Evolutionary conservation across 30 jellyfish, hydroid and myxozoan species (phyloP), one percentile per base, ranked within the genome.

Genomic region (Chrysaora quinquecirrha): DNA sequence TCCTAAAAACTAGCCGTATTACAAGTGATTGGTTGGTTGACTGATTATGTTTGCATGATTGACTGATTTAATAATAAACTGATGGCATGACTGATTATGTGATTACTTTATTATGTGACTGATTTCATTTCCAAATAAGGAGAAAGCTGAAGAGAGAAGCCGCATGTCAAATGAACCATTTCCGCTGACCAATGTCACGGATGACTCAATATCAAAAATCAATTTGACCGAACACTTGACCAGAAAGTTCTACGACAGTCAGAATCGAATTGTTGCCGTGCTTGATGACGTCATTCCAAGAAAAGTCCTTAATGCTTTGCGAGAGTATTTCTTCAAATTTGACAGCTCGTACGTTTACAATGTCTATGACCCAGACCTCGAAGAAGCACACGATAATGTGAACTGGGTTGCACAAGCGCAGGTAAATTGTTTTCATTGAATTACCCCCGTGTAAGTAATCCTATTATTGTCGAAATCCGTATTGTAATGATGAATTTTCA

Each of bases 211-310:
- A 3, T 48, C 49, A 34, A 50, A 54, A 30, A 77, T 87, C 22
- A 61, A 87, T 48, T 71, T 78, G 19, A 18, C 87, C 16, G 58
- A 87, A 11, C 90, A 87, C 46, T 27, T 87, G 32, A 35, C 76
- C 2, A 62, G 64, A n/a, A 60, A 67, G 62, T 76, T 65, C 28
- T 34, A 48, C 54, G 96, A 87, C 80, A 87, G 83, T 20, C 32
- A 76, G 9, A 74, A 74, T 64, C 63, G 83, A 38, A 73, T 52
- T 30, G 76, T 87, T 14, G 87, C 91, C 9, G 87, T 87, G 18
- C 77, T 87, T 48, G 96, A 87, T 68, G 82, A 79, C 56, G 87
- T 87, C 31, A 78, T 87, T 0, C 96, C 96, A 19, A 87, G 77
- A 64, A 80, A 77, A 29, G 48, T 87, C 54, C 87, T 87, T 28